Evolutionary conservation across 2,888 invertebrate genomes (phyloP).

Genomic region (Fissipunctia ypsillon): DNA sequence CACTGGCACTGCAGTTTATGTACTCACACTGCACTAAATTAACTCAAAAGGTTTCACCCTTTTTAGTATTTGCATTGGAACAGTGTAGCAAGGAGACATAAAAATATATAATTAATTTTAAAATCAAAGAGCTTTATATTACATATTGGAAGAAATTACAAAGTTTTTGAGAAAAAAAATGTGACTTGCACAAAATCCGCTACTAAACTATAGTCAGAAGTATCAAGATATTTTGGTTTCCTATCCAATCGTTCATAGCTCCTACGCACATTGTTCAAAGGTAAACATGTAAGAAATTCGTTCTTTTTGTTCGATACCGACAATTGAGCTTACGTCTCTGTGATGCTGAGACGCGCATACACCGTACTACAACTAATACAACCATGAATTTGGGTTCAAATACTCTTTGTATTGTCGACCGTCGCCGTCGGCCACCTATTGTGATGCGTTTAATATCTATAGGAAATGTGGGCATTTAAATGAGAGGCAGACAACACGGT

Average conservation of each 20-base stretch:
- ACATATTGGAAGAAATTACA: too few relatives aligned
- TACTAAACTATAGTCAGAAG: slow-evolving; percentile 46
- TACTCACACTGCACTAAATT: too few relatives aligned
- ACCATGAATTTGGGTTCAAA: slow-evolving; percentile 78
- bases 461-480: slow-evolving; percentile 78
- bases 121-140: too few relatives aligned
- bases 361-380: slow-evolving; percentile 68
- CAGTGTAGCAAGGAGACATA: too few relatives aligned
- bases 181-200: neutral
- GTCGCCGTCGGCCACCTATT: slow-evolving; percentile 79
- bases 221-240: slow-evolving; percentile 71
- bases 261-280: slow-evolving; percentile 84
- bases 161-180: neutral
- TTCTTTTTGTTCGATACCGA: slow-evolving; percentile 80
- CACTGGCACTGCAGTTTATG: too few relatives aligned
- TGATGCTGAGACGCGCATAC: slow-evolving; percentile 71
- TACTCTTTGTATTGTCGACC: slow-evolving; percentile 77
- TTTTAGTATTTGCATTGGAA: too few relatives aligned
- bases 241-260: slow-evolving; percentile 74
- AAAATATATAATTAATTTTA: too few relatives aligned
- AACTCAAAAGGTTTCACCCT: too few relatives aligned
- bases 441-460: slow-evolving; percentile 80
- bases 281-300: slow-evolving; percentile 84
- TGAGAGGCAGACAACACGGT: slow-evolving; percentile 60
- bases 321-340: slow-evolving; percentile 76